Conservation (phyloP, 2,113 vertebrate genomes). For the Ia io region DNA sequence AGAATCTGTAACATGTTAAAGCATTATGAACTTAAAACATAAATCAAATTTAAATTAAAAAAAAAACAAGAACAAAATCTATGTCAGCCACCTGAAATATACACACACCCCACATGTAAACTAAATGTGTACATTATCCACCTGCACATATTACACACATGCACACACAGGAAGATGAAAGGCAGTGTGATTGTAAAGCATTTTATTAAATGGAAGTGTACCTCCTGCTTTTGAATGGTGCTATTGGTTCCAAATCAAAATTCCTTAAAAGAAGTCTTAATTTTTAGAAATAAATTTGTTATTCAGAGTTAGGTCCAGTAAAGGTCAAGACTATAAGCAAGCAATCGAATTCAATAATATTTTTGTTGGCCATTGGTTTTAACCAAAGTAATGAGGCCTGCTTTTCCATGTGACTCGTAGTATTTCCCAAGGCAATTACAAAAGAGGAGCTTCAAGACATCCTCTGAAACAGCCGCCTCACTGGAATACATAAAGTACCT, state of each 20-base stretch:
- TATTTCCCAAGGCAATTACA: background rate
- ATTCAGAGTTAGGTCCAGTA: background rate
- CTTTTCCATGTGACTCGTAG: background rate
- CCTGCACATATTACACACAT: fast-evolving
- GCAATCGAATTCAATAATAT: background rate
- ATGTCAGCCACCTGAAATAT: background rate
- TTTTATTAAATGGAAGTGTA: background rate
- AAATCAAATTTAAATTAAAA: background rate
- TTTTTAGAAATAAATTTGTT: background rate
- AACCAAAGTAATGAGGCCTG: background rate
- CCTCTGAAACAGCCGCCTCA: background rate
- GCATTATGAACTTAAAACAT: background rate
- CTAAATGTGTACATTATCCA: background rate
- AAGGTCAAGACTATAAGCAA: background rate
- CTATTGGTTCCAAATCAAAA: background rate
- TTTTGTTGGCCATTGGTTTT: slow-evolving; percentile 6
- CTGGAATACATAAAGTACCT: background rate
- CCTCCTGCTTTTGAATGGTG: background rate
- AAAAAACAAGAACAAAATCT: background rate
- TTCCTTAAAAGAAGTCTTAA: background rate
- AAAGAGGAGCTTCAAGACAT: background rate
- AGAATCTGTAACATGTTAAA: background rate
- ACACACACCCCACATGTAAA: background rate
- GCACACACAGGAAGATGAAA: background rate
- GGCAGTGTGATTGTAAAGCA: background rate